phyloP scores from a whole-genome alignment of 2,797 vertebrate genomes.

The Menidia menidia region DNA sequence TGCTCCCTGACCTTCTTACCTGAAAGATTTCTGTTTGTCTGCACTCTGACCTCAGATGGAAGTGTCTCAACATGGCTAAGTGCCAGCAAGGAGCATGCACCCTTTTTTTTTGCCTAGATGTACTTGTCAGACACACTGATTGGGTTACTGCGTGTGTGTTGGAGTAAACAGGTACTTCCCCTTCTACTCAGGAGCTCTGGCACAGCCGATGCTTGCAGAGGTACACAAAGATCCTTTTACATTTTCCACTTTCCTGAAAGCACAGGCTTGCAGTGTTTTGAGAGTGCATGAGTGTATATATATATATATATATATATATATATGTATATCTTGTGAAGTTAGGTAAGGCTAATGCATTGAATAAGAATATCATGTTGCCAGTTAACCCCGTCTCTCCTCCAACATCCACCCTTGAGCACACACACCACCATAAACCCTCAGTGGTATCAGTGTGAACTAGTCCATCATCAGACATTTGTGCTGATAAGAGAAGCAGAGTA shows the following conservation, averaged over 20 bases:
- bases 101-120: constrained; percentile 36
- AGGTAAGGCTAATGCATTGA: constrained; percentile 24
- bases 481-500: constrained; percentile 46
- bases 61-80: constrained; percentile 39
- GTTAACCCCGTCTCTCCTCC: constrained; percentile 14
- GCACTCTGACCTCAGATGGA: constrained; percentile 51
- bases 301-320: neutral
- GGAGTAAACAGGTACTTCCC: constrained; percentile 67
- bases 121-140: constrained; percentile 60
- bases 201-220: constrained; percentile 35
- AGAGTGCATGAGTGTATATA: constrained; percentile 10
- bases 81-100: constrained; percentile 30
- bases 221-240: constrained; percentile 67
- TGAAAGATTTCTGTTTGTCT: constrained; percentile 27
- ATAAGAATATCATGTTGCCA: constrained; percentile 43
- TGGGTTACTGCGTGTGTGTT: constrained; percentile 56
- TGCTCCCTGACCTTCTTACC: constrained; percentile 21
- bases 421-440: constrained; percentile 39
- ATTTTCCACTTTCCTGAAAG: constrained; percentile 59
- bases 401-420: constrained; percentile 23
- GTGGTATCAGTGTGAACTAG: constrained; percentile 66
- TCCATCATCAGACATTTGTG: constrained; percentile 68
- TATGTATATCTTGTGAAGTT: constrained; percentile 12
- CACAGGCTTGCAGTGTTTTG: constrained; percentile 13
- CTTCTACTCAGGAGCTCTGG: constrained; percentile 33